These are phyloP conservation scores for Perca flavescens DNA, from an alignment of 2,113 vertebrate genomes.

Conservation along the genomic window DNA sequence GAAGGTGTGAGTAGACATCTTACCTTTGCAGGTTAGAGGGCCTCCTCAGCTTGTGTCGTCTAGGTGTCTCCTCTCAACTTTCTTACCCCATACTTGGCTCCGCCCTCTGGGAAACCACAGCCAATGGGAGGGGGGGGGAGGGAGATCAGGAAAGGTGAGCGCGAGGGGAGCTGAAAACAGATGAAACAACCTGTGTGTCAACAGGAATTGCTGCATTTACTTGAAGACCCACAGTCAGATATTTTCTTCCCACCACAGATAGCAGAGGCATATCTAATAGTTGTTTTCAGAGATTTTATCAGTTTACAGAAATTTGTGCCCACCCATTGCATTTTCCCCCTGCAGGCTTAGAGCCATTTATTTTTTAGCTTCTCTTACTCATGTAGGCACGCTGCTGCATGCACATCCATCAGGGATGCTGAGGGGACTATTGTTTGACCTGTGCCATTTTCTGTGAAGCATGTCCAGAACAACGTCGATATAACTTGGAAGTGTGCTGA, in stretches of 20 bases:
- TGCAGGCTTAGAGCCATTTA: background rate
- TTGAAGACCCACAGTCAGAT: background rate
- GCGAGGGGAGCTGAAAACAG: conserved; percentile 12
- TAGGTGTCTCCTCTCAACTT: conserved; percentile 18
- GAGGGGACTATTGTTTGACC: background rate
- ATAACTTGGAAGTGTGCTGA: background rate
- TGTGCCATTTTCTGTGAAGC: background rate
- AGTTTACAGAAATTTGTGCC: conserved; percentile 2
- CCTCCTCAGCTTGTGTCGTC: conserved; percentile 50
- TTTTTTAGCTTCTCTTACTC: background rate
- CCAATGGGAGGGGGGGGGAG: background rate
- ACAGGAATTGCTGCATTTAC: background rate
- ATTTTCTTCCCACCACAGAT: background rate
- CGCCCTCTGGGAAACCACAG: conserved; percentile 28
- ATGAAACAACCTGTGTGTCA: background rate
- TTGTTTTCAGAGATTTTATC: conserved; percentile 17
- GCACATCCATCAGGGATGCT: background rate
- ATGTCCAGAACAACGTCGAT: background rate
- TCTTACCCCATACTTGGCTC: conserved; percentile 76
- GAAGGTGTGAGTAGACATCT: background rate
- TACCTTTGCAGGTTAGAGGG: conserved; percentile 68
- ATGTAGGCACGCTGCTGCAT: background rate
- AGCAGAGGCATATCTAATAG: conserved; percentile 5
- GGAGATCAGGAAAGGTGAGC: background rate
- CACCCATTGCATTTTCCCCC: background rate